Percentiles rank a stretch among this genome's conserved stretches.
phyloP scores from a whole-genome alignment of 2,113 vertebrate genomes.

The Tupaia chinensis region DNA sequence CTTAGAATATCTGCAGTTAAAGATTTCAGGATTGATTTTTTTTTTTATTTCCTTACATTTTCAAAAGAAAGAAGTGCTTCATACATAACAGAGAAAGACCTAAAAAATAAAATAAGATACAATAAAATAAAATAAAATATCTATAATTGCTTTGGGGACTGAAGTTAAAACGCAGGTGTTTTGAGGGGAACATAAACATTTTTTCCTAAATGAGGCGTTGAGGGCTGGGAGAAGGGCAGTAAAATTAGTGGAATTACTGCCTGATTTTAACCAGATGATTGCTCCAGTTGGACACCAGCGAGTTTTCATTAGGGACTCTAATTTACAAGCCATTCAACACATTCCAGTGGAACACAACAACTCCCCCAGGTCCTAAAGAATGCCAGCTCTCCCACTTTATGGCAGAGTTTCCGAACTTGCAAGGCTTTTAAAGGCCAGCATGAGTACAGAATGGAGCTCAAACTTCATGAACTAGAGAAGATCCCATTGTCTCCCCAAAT shows the following conservation, averaged over 20 bases:
- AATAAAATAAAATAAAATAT: slow-evolving; percentile 81
- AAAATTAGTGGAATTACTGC: slow-evolving; percentile 99
- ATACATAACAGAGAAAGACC: slow-evolving; percentile 81
- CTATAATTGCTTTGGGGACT: slow-evolving; percentile 88
- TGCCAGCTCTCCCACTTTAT: slow-evolving; percentile 87
- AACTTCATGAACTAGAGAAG: not conserved
- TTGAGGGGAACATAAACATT: slow-evolving; percentile 95
- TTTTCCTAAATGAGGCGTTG: slow-evolving; percentile 98
- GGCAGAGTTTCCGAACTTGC: slow-evolving; percentile 75
- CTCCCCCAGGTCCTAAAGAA: slow-evolving; percentile 93
- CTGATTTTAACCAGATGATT: slow-evolving; percentile 99
- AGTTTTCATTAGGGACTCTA: slow-evolving; percentile 98
- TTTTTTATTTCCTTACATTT: slow-evolving; percentile 55
- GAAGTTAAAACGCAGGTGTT: slow-evolving; percentile 96
- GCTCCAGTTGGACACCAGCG: slow-evolving; percentile 96
- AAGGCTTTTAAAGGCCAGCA: slow-evolving; percentile 71
- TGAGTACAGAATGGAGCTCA: accelerated
- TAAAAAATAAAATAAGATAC: slow-evolving; percentile 71
- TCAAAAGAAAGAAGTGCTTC: slow-evolving; percentile 80
- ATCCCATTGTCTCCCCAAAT: not conserved
- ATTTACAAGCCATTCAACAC: slow-evolving; percentile 96
- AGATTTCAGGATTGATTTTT: slow-evolving; percentile 72
- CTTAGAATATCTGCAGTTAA: slow-evolving; percentile 66
- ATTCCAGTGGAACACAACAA: slow-evolving; percentile 93
- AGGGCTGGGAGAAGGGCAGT: slow-evolving; percentile 93